Conservation (phyloP, 2,113 vertebrate species). For the Nanorana parkeri region DNA sequence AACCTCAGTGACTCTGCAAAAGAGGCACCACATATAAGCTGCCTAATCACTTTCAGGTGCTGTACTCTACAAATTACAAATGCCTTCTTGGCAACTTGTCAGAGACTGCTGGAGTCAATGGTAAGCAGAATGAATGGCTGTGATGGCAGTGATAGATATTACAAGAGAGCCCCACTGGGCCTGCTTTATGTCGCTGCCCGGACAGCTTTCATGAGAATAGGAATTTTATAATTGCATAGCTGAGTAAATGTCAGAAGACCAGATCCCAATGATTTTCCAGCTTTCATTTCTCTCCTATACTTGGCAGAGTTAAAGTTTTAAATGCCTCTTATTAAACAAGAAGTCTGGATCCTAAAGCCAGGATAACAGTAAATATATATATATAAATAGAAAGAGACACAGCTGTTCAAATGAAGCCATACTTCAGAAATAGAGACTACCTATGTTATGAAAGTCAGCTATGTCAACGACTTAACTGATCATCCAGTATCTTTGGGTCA, state of each 20-base stretch:
- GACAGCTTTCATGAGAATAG: constrained; percentile 44
- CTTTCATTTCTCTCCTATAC: constrained; percentile 39
- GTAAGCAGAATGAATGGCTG: constrained; percentile 35
- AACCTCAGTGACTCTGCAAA: constrained; percentile 36
- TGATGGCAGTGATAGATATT: constrained; percentile 47
- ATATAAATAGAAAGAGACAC: constrained; percentile 21
- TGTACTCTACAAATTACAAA: constrained; percentile 44
- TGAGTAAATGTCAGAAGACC: constrained; percentile 44
- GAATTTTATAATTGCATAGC: constrained; percentile 52
- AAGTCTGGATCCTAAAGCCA: constrained; percentile 45
- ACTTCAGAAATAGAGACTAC: not conserved
- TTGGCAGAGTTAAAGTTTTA: constrained; percentile 33
- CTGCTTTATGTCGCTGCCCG: constrained; percentile 46
- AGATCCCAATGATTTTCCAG: constrained; percentile 46
- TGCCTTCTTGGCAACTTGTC: constrained; percentile 47
- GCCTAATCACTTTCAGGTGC: constrained; percentile 51
- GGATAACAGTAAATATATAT: constrained; percentile 18
- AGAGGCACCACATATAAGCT: constrained; percentile 27
- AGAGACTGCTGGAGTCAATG: constrained; percentile 40
- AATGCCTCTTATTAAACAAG: constrained; percentile 26
- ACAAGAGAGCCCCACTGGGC: constrained; percentile 8
- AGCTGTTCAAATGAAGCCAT: constrained; percentile 28
- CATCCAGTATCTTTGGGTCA: too few species aligned
- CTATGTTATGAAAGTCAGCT: too few species aligned
- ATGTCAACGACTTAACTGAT: too few species aligned